Evolutionary conservation across 2,888 invertebrate genomes (phyloP).

Genomic region (Nephrotoma appendiculata): DNA sequence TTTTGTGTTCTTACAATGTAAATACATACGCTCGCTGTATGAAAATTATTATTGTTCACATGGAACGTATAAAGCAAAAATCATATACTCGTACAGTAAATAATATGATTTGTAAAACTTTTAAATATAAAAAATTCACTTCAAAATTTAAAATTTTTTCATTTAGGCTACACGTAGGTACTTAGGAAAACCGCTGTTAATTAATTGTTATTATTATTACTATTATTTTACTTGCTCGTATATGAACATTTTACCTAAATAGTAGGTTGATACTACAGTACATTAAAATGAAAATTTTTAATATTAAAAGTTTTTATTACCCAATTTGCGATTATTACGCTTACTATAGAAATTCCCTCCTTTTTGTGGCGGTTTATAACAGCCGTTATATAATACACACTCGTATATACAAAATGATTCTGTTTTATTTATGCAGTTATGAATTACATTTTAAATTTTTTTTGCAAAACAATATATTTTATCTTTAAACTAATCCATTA

Average conservation of each 20-base stretch:
- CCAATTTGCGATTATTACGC: not conserved
- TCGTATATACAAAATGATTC: not conserved
- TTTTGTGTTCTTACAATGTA: not conserved
- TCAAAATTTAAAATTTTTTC: not conserved
- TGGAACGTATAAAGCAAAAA: not conserved
- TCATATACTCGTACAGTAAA: not conserved
- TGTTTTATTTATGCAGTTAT: not conserved
- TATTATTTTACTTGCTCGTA: not conserved
- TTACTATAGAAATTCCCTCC: not conserved
- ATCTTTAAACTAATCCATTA: no score
- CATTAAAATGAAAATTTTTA: not conserved
- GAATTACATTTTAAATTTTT: not conserved
- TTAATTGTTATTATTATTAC: not conserved
- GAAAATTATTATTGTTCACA: no score
- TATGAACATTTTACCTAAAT: not conserved
- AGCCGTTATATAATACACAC: not conserved
- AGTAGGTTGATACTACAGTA: not conserved
- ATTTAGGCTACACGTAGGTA: not conserved
- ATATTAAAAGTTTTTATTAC: not conserved
- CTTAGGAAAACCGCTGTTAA: not conserved
- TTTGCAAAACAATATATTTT: not conserved
- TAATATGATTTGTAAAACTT: not conserved
- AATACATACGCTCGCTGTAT: no score
- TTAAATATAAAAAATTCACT: not conserved
- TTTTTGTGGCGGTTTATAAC: not conserved